Conservation (phyloP, 2,888 invertebrate species). For the Dasypolia templi region DNA sequence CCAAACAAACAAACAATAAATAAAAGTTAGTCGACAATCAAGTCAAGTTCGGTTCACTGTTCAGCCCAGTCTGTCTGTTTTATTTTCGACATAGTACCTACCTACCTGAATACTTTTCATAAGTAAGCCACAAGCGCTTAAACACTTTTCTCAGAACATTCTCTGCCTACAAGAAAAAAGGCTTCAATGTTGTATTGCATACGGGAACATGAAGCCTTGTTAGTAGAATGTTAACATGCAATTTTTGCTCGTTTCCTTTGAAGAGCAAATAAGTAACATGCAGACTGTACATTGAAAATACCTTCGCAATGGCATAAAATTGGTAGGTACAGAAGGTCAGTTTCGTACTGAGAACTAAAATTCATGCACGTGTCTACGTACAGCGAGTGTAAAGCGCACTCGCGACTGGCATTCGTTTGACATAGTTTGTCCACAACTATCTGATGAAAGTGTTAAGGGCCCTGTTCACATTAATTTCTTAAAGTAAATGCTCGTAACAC, state of each 20-base stretch:
- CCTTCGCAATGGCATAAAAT: neutral
- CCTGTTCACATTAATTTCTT: too few relatives aligned
- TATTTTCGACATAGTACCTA: too few relatives aligned
- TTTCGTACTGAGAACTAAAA: neutral
- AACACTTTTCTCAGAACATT: neutral
- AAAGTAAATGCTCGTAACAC: too few relatives aligned
- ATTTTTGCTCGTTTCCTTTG: conserved; percentile 41
- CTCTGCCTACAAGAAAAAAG: too few relatives aligned
- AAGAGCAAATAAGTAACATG: conserved; percentile 34
- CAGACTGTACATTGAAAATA: conserved; percentile 36
- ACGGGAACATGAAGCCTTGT: conserved; percentile 30
- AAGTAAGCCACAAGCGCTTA: too few relatives aligned
- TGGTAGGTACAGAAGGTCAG: neutral
- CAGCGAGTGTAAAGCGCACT: neutral
- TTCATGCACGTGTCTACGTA: neutral
- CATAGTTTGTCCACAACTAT: too few relatives aligned
- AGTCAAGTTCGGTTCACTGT: too few relatives aligned
- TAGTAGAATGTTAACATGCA: conserved; percentile 29
- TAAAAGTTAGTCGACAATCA: too few relatives aligned
- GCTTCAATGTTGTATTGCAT: conserved; percentile 16
- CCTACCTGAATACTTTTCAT: too few relatives aligned
- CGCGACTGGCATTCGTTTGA: neutral
- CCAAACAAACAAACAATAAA: too few relatives aligned
- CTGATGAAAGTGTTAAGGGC: too few relatives aligned
- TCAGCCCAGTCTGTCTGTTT: too few relatives aligned